These are phyloP conservation scores for Acanthisitta chloris DNA, from an alignment of 2,113 vertebrate species.

Conservation along the genomic window DNA sequence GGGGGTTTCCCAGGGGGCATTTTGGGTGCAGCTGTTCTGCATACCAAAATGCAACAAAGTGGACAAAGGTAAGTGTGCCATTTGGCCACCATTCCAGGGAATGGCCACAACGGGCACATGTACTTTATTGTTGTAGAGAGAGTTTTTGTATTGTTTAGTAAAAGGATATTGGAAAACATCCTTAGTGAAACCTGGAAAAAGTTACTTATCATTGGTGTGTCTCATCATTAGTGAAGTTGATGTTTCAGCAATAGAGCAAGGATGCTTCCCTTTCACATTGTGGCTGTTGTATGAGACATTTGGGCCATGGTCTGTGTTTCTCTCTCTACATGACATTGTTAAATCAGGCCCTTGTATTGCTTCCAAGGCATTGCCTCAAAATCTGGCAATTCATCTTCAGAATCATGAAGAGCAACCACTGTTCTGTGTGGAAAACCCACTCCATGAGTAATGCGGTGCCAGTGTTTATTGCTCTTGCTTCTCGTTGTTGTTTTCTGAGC, in stretches of 20 bases:
- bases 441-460: background rate
- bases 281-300: background rate
- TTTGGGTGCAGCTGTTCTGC: background rate
- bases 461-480: background rate
- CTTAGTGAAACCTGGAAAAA: background rate
- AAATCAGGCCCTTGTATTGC: background rate
- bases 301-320: background rate
- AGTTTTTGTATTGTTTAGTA: background rate
- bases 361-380: background rate
- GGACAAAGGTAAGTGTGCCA: background rate
- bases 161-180: background rate
- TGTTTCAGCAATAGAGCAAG: background rate
- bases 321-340: background rate
- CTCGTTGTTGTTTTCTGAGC: background rate
- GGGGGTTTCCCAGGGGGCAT: background rate
- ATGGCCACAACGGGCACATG: rapidly evolving
- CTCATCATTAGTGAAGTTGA: background rate
- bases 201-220: background rate
- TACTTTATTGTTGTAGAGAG: background rate
- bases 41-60: background rate
- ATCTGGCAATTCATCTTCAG: background rate
- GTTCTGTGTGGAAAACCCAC: background rate
- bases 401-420: background rate
- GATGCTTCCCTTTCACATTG: background rate
- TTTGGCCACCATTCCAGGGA: background rate